phyloP scores from a whole-genome alignment of 2,888 invertebrate species.

The Priapulus caudatus region DNA sequence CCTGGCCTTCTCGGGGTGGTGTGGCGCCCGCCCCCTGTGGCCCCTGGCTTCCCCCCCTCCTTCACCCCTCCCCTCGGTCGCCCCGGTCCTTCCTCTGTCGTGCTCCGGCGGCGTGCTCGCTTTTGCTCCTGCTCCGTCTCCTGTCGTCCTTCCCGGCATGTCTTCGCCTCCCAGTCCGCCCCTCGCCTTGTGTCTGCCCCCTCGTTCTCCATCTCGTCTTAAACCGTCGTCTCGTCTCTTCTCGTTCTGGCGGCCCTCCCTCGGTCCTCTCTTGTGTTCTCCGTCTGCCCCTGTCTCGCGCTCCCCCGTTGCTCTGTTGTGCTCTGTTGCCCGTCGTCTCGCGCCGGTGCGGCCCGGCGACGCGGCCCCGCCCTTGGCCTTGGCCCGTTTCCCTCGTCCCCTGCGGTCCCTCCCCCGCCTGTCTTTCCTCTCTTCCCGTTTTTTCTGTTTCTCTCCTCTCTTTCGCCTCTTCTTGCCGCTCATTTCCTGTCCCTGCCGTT shows the following conservation, averaged over 20 bases:
- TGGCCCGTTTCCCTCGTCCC: conserved; percentile 6
- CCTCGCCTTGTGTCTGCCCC: background rate
- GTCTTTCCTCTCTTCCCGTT: background rate
- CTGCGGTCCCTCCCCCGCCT: background rate
- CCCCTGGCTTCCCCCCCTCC: conserved; percentile 11
- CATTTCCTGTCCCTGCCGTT: too few relatives aligned
- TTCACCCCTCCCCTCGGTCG: background rate
- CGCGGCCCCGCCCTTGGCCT: background rate
- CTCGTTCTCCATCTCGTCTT: background rate
- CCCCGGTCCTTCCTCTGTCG: conserved; percentile 6
- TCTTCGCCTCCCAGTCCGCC: background rate
- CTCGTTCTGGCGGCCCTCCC: background rate
- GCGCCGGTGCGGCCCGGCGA: background rate
- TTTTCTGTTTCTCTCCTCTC: too few relatives aligned
- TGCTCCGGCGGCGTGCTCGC: background rate
- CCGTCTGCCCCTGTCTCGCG: background rate
- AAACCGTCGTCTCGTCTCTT: background rate
- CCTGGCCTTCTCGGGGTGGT: too few relatives aligned
- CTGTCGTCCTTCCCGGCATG: background rate
- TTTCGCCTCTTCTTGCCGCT: too few relatives aligned
- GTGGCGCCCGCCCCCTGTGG: too few relatives aligned
- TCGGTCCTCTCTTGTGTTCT: background rate
- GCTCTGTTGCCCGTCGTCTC: background rate
- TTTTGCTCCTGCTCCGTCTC: conserved; percentile 5
- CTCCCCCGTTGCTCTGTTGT: background rate